phyloP scores from a whole-genome alignment of 1,140 invertebrate species.

The Asobara japonica region DNA sequence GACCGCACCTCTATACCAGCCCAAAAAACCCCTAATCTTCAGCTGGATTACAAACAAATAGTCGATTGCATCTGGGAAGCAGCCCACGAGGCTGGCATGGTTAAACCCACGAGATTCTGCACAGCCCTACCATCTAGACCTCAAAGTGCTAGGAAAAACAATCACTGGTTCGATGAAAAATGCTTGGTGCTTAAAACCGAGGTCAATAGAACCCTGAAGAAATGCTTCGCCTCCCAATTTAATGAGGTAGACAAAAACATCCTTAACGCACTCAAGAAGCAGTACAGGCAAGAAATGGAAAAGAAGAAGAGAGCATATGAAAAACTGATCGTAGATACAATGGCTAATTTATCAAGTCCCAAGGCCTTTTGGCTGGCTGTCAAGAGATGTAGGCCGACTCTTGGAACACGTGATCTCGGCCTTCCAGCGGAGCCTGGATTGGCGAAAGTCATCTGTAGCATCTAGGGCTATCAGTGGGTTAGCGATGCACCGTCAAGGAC shows the following conservation, averaged over 20 bases:
- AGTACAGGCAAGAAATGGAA: too few relatives aligned
- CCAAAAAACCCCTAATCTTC: too few relatives aligned
- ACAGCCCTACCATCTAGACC: background rate
- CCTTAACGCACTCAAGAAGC: background rate
- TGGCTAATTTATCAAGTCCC: too few relatives aligned
- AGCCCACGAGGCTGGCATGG: background rate
- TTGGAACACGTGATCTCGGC: too few relatives aligned
- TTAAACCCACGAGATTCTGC: background rate
- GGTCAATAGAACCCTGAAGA: background rate
- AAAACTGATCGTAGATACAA: too few relatives aligned
- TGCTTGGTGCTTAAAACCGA: background rate
- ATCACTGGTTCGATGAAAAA: conserved; percentile 23
- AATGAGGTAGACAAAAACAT: background rate
- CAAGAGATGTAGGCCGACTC: too few relatives aligned
- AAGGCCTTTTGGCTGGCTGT: too few relatives aligned
- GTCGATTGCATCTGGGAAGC: background rate
- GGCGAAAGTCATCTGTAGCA: background rate
- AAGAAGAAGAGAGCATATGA: too few relatives aligned
- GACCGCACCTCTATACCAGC: too few relatives aligned
- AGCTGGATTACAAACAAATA: background rate
- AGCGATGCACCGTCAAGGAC: too few relatives aligned
- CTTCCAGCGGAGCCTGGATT: too few relatives aligned
- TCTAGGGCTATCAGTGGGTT: too few relatives aligned
- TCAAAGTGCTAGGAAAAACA: background rate
- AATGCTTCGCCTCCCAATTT: background rate